Conservation (phyloP, 1,140 invertebrate genomes). For the Argopecten irradians region DNA sequence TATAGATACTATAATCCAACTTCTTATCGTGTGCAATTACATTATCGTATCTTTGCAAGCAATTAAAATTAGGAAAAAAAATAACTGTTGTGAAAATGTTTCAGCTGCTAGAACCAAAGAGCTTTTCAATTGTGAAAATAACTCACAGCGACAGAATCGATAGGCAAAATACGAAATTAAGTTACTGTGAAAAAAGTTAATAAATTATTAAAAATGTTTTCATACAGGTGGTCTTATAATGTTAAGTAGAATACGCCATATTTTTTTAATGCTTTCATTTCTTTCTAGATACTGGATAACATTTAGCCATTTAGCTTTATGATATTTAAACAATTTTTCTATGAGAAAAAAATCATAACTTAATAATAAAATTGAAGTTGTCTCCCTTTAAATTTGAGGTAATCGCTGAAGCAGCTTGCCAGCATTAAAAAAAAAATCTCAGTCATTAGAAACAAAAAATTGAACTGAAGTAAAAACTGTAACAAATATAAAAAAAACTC, state of each 20-base stretch:
- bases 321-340: neutral
- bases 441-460: neutral
- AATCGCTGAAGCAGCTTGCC: neutral
- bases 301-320: neutral
- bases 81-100: no score
- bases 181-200: no score
- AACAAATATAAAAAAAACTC: constrained; percentile 15
- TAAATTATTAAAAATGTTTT: no score
- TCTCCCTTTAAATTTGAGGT: neutral
- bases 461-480: neutral
- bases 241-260: neutral
- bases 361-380: neutral
- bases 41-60: no score
- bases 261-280: neutral
- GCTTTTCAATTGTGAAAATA: no score
- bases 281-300: neutral
- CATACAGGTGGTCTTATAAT: neutral
- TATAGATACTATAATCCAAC: no score
- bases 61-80: no score
- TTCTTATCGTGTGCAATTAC: no score
- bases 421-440: neutral
- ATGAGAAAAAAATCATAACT: neutral
- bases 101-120: no score
- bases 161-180: no score
- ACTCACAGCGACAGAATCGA: no score